Evolutionary conservation across 2,797 vertebrate species (phyloP).

Genomic region (Paratrypauchen microcephalus): DNA sequence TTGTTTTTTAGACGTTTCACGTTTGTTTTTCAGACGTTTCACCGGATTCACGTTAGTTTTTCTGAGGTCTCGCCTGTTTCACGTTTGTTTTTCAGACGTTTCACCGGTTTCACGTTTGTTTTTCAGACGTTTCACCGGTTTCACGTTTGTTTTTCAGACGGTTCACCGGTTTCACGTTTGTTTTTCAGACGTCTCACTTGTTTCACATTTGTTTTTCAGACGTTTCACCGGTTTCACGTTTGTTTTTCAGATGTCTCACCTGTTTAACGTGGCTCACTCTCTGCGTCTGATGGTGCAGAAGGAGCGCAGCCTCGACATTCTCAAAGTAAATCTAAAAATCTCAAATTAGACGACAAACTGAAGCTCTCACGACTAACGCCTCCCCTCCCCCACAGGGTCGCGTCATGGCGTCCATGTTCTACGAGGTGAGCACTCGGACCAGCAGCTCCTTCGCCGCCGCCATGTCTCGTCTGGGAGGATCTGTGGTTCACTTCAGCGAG

Average conservation of each 20-base stretch:
- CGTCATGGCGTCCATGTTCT: conserved; percentile 98
- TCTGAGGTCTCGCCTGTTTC: too few relatives aligned
- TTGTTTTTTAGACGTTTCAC: too few relatives aligned
- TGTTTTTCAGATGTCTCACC: conserved; percentile 86
- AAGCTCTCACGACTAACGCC: not conserved
- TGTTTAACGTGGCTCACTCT: conserved; percentile 92
- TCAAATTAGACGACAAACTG: not conserved
- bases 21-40: conserved; percentile 87
- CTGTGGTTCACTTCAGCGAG: conserved; percentile 89
- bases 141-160: too few relatives aligned
- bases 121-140: too few relatives aligned
- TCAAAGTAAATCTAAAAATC: conserved; percentile 82
- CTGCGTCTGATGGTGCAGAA: conserved; percentile 94
- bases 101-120: not conserved
- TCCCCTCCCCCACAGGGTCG: conserved; percentile 81
- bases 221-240: too few relatives aligned
- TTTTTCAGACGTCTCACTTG: too few relatives aligned
- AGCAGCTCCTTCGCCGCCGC: conserved; percentile 92
- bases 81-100: not conserved
- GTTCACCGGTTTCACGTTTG: too few relatives aligned
- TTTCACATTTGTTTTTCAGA: not conserved
- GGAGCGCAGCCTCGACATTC: conserved; percentile 88
- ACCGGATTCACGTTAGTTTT: conserved; percentile 94
- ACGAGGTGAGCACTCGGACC: conserved; percentile 94
- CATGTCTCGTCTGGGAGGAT: conserved; percentile 92